phyloP scores from a whole-genome alignment of 2,888 invertebrate species.

The Drosophila bunnanda region DNA sequence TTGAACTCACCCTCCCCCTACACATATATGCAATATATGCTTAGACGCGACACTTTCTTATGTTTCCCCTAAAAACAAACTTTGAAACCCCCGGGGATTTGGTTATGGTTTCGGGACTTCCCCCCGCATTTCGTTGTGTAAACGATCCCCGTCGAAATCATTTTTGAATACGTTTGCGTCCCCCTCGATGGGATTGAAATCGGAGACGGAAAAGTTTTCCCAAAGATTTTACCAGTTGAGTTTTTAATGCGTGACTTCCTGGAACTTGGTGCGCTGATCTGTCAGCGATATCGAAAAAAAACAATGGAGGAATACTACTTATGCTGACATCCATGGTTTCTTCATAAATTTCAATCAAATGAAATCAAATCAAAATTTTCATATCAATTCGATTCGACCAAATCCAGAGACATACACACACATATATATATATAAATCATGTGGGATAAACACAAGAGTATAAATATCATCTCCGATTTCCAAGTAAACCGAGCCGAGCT shows the following conservation, averaged over 20 bases:
- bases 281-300: conserved; percentile 20
- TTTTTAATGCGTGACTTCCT: conserved; percentile 37
- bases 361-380: conserved; percentile 38
- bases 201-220: conserved; percentile 24
- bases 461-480: conserved; percentile 44
- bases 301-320: conserved; percentile 4
- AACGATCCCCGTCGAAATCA: conserved; percentile 24
- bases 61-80: conserved; percentile 29
- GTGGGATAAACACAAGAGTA: conserved; percentile 32
- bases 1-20: conserved; percentile 23
- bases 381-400: conserved; percentile 28
- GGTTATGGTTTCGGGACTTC: conserved; percentile 14
- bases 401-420: not conserved
- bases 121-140: conserved; percentile 15
- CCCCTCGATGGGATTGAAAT: conserved; percentile 26
- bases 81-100: conserved; percentile 21
- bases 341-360: conserved; percentile 39
- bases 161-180: conserved; percentile 25
- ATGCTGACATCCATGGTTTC: conserved; percentile 25
- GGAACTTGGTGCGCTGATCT: conserved; percentile 31
- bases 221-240: conserved; percentile 31
- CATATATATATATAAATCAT: conserved; percentile 18
- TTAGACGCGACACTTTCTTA: conserved; percentile 24
- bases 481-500: conserved; percentile 28
- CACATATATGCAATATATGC: not conserved